Base-by-base conservation (phyloP, 2,888 invertebrate genomes). In the Phytoseiulus persimilis region DNA sequence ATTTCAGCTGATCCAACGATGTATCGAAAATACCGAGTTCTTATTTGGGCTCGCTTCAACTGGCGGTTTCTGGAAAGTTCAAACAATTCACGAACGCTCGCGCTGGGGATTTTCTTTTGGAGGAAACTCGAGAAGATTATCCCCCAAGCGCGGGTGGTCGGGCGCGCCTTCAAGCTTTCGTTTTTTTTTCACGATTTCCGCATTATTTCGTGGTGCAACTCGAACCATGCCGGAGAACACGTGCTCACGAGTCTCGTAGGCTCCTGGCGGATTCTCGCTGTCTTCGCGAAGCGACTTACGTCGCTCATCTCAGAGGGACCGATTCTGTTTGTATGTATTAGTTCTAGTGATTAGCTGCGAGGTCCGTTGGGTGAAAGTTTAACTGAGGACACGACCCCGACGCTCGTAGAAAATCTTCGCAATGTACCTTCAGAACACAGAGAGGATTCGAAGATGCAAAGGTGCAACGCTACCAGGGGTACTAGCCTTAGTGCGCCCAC, bases 101-200 rank as follows among this genome's bases (percentile, higher is more conserved):
- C 14, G 65, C 65, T 18, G 65, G 18, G 65, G 65, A 65, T 65
- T 65, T 65, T n/a, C n/a, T 65, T 65, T 65, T 65, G 65, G 65
- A 65, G 65, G 65, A 65, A 65, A 65, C 65, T 65, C 65, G 65
- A 65, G 65, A 65, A 65, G 65, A 65, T 65, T 65, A 65, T 65
- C 65, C 65, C 65, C 65, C 65, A 65, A 28, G 11, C 18, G 28
- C 65, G 65, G 65, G 65, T 65, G 5, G n/a, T n/a, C n/a, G n/a
- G 65, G 65, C 65, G 65, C 65, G 65, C 65, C 65, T 6, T 18
- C 18, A 65, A 65, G 65, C 65, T 65, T 65, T 65, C 65, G 65
- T 23, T 65, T 28, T 65, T 65, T 65, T 65, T 65, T 65, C 65
- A 65, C 65, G 65, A 65, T 65, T 65, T 65, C 65, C 65, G 65